Base-by-base conservation (phyloP, 2,888 invertebrate genomes). In the Mythimna impura region DNA sequence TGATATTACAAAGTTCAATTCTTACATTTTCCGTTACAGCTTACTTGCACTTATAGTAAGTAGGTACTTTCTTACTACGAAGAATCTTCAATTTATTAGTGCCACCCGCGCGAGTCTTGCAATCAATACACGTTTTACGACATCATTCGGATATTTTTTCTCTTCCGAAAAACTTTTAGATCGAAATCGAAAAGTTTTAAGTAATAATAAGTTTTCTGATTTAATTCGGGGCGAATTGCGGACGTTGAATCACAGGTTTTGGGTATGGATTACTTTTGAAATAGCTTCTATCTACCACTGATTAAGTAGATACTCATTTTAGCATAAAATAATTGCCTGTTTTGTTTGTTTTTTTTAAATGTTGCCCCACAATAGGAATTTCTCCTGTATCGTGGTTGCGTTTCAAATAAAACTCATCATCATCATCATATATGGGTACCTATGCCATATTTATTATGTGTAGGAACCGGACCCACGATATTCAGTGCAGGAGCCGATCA, bases 91-190 rank as follows among this genome's bases (percentile, higher is more conserved):
- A 76, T 76, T 62, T 81, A 81, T 67, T 68, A 57, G 62, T 67
- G 47, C 40, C 30, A 43, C 52, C 40, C 25, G 40, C 40, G 40
- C 67, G 17, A 12, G 25, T 50, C 34, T 17, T 25, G 50, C 65
- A 54, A 76, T 67, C 75, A 75, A 80, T 77, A 76, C 60, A 66
- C 54, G 60, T 71, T 78, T 71, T 58, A 78, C 55, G 61, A n/a
- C 10, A 67, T 22, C 57, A 66, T 62, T 65, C 61, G 30, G 55
- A 65, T 77, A 47, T 73, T 67, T 76, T 75, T 77, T 81, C 43
- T 71, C 47, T 58, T 58, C 47, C 54, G 30, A 43, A 57, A 58
- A 81, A 81, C 50, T 78, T 81, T 76, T 63, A 70, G 54, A 70
- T 66, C 34, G 58, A 55, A 66, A 81, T 64, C 70, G 40, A 63